These are phyloP conservation scores for Neoseiulus cucumeris DNA, from an alignment of 1,140 invertebrate species.

Conservation along the genomic window DNA sequence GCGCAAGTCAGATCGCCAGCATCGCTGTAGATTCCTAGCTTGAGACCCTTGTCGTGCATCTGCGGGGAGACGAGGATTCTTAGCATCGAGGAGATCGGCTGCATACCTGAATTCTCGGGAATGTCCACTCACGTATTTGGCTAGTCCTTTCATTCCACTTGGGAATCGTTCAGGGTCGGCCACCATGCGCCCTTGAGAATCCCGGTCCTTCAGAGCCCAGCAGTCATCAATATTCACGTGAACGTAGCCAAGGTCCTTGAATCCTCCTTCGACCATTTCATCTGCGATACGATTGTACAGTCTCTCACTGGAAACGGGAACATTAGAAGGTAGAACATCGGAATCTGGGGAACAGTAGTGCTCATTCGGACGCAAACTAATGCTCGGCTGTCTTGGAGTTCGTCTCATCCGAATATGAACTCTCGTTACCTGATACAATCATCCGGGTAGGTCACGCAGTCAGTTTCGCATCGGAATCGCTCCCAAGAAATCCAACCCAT, in stretches of 20 bases:
- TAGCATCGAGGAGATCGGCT: background rate
- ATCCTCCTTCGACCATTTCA: slow-evolving; percentile 65
- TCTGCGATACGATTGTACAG: slow-evolving; percentile 82
- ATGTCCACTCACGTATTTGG: slow-evolving; percentile 58
- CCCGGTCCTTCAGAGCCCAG: slow-evolving; percentile 64
- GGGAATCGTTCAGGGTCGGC: slow-evolving; percentile 71
- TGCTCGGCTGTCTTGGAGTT: background rate
- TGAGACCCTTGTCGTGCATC: slow-evolving; percentile 70
- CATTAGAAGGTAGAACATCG: background rate
- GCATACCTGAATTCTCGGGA: background rate
- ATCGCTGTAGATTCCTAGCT: slow-evolving; percentile 93
- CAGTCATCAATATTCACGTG: slow-evolving; percentile 91
- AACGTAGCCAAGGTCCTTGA: slow-evolving; percentile 66
- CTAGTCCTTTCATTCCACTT: slow-evolving; percentile 65
- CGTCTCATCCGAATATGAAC: background rate
- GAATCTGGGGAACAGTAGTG: background rate
- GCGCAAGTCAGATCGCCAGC: slow-evolving; percentile 78
- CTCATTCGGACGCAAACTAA: background rate
- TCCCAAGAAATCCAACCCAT: slow-evolving; percentile 88
- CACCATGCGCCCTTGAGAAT: slow-evolving; percentile 44
- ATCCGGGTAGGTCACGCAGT: slow-evolving; percentile 73
- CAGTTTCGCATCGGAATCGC: slow-evolving; percentile 73
- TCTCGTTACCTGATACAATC: slow-evolving; percentile 65
- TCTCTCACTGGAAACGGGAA: slow-evolving; percentile 45
- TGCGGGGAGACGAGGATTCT: background rate